These are phyloP conservation scores for Rhizoglyphus robini DNA, from an alignment of 1,140 invertebrate species.

Conservation along the genomic window DNA sequence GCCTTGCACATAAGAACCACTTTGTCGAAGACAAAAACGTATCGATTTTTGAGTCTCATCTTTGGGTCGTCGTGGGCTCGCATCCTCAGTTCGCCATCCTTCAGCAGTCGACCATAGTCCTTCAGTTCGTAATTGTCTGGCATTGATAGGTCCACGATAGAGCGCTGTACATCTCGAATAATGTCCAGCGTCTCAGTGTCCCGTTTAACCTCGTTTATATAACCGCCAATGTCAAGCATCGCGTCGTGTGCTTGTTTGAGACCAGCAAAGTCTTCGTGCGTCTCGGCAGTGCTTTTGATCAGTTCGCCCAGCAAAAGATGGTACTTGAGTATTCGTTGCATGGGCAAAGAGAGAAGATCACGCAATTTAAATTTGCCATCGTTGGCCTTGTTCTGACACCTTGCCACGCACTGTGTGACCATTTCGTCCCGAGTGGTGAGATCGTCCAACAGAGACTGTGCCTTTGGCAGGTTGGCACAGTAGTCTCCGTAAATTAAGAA, in stretches of 20 bases:
- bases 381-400: conserved; percentile 54
- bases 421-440: conserved; percentile 47
- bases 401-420: conserved; percentile 43
- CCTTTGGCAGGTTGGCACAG: conserved; percentile 73
- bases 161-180: conserved; percentile 70
- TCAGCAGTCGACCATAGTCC: conserved; percentile 56
- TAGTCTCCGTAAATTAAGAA: conserved; percentile 90
- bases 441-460: conserved; percentile 61
- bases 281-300: conserved; percentile 66
- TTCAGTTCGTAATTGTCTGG: conserved; percentile 60
- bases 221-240: conserved; percentile 92
- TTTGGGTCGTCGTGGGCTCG: conserved; percentile 49
- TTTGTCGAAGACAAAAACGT: conserved; percentile 93
- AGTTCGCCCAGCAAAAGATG: conserved; percentile 72
- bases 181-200: conserved; percentile 84
- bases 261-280: conserved; percentile 60
- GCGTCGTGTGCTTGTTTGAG: conserved; percentile 78
- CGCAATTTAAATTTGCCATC: conserved; percentile 85
- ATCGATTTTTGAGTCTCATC: conserved; percentile 58
- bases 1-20: conserved; percentile 88
- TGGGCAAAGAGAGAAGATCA: conserved; percentile 87
- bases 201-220: conserved; percentile 95
- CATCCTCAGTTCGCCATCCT: conserved; percentile 68
- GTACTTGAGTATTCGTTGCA: conserved; percentile 95
- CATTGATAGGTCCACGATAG: conserved; percentile 41